Percentiles rank a stretch among this genome's conserved stretches.
Conservation (phyloP, 2,888 invertebrate genomes). For the Macrosoma leucophasiata region DNA sequence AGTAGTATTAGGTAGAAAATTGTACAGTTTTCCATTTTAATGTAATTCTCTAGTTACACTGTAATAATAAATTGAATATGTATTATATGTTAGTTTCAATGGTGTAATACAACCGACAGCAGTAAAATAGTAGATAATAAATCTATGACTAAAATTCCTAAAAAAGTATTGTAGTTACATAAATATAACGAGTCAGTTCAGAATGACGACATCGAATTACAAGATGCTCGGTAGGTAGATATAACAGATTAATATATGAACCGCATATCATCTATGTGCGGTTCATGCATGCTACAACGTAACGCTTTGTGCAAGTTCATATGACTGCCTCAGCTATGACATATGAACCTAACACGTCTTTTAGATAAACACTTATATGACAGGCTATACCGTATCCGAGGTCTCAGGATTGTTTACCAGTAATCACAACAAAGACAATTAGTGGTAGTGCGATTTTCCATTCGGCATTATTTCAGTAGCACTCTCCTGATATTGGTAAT, state of each 20-base stretch:
- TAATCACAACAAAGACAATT: no score
- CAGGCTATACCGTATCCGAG: no score
- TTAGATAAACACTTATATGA: no score
- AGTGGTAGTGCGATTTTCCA: no score
- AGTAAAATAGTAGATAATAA: not conserved
- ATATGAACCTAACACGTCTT: no score
- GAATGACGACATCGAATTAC: not conserved
- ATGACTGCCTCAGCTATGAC: no score
- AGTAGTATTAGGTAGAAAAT: conserved; percentile 12
- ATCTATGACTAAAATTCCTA: not conserved
- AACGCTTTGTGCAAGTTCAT: no score
- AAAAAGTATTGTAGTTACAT: not conserved
- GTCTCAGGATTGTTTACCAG: no score
- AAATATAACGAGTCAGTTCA: not conserved
- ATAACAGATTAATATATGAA: not conserved
- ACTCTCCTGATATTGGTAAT: no score
- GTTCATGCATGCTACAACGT: no score
- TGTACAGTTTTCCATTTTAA: conserved; percentile 18
- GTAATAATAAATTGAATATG: conserved; percentile 10
- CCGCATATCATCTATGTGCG: no score
- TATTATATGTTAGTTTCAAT: not conserved
- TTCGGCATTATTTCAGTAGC: no score
- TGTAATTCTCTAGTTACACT: conserved; percentile 17
- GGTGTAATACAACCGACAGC: not conserved
- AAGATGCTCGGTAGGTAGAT: not conserved